Evolutionary conservation across 2,888 invertebrate genomes (phyloP), one percentile per base, ranked within the genome.

Genomic region (Clanis bilineata): DNA sequence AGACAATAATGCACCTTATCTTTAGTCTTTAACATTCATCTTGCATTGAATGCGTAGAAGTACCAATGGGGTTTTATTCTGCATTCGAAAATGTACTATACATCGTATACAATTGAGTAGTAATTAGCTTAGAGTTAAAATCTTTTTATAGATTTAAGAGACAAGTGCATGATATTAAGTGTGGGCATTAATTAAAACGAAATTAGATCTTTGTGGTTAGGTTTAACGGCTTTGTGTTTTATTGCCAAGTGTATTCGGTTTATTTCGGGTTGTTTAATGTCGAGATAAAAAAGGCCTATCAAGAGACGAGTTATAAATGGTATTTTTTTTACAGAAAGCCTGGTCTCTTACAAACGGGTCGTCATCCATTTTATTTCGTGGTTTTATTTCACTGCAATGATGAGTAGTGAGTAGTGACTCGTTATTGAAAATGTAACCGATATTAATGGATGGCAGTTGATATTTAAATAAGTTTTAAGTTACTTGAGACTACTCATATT

Each of bases 81-180:
- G 15, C 18, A 18, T 32, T 7, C 18, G 10, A 51, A 18, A 18
- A 18, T 51, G 2, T 2, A 51, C 32, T 51, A 9, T 51, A 32
- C 18, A 9, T 3, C 10, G 7, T 4, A 0, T 3, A n/a, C 1
- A 2, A 9, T 51, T 54, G 21, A 57, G 44, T 38, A 56, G 56
- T 60, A 43, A 36, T 23, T 56, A 22, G 7, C 12, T 25, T 36
- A 15, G 1, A 2, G 5, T 15, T 2, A 18, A 45, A 56, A 5
- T 28, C 38, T 59, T 56, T 69, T 67, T 69, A 68, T 68, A 76
- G 69, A 66, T 56, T 56, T 58, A 63, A 66, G 68, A 73, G 71
- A 77, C 76, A 79, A 79, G 79, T 79, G 75, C 72, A 72, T 69
- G 69, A 62, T 71, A 65, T 71, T 72, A 76, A 78, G 76, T 72